These are phyloP conservation scores for Uloborus diversus DNA, from an alignment of 1,140 invertebrate species.

Conservation along the genomic window DNA sequence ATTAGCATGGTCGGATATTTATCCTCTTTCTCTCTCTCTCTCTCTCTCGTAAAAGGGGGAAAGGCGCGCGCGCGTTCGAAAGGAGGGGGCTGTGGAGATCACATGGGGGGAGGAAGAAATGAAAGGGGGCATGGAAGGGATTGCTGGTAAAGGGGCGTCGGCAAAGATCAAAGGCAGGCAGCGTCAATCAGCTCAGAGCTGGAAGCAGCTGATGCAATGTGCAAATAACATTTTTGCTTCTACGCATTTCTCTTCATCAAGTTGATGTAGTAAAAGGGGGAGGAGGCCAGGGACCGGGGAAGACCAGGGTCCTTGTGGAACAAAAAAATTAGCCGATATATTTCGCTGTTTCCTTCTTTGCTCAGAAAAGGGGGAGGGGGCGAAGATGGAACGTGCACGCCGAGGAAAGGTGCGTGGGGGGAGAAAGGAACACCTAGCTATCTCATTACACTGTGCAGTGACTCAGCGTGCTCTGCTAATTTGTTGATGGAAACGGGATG, in stretches of 20 bases:
- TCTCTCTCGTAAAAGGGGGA: neutral
- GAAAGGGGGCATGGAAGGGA: slow-evolving; percentile 11
- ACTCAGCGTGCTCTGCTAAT: slow-evolving; percentile 54
- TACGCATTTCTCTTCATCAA: slow-evolving; percentile 59
- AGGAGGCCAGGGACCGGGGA: neutral
- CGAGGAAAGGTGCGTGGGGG: neutral
- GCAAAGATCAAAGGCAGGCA: slow-evolving; percentile 54
- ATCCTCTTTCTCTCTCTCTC: slow-evolving; percentile 28
- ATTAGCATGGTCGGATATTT: slow-evolving; percentile 55
- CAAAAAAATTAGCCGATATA: slow-evolving; percentile 55
- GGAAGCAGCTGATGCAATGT: slow-evolving; percentile 51
- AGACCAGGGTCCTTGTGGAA: slow-evolving; percentile 38
- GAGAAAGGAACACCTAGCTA: slow-evolving; percentile 24
- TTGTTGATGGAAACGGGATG: slow-evolving; percentile 54
- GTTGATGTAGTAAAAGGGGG: slow-evolving; percentile 42
- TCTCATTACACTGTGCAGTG: slow-evolving; percentile 54
- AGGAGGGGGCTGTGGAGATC: neutral
- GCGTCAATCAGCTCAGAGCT: slow-evolving; percentile 54
- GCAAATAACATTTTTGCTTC: slow-evolving; percentile 58
- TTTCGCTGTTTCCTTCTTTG: slow-evolving; percentile 45
- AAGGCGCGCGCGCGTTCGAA: neutral
- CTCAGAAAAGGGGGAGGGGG: neutral
- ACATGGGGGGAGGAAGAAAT: neutral
- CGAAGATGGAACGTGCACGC: slow-evolving; percentile 18
- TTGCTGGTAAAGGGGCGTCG: slow-evolving; percentile 40